phyloP scores from a whole-genome alignment of 1,140 invertebrate genomes.

The Drosophila pachea region DNA sequence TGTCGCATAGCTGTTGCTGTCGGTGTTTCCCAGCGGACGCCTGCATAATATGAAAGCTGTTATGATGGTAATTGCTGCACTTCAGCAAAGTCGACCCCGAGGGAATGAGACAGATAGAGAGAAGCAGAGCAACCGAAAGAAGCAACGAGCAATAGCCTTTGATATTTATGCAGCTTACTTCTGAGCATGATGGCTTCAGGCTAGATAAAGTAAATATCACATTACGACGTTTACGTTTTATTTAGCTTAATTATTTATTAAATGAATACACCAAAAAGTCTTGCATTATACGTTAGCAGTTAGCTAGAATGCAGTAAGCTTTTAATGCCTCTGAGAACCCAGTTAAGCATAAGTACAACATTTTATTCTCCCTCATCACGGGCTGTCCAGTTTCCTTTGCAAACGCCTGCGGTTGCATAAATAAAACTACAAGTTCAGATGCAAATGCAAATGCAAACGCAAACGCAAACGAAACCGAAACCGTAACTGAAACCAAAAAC shows the following conservation, averaged over 20 bases:
- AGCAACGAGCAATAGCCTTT: not conserved
- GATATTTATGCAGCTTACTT: conserved; percentile 4
- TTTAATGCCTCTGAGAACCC: not conserved
- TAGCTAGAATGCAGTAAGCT: not conserved
- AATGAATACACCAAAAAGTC: not conserved
- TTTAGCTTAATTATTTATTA: not conserved
- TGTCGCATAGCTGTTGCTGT: conserved; percentile 2
- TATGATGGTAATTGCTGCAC: conserved; percentile 33
- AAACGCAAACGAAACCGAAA: conserved; percentile 33
- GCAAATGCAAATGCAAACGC: conserved; percentile 23
- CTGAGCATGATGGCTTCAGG: not conserved
- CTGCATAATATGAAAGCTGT: conserved; percentile 38
- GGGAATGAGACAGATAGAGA: not conserved
- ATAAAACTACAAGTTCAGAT: conserved; percentile 43
- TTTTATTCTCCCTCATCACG: not conserved
- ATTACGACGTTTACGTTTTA: not conserved
- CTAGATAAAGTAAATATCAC: not conserved
- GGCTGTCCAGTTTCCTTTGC: conserved; percentile 5
- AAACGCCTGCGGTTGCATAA: conserved; percentile 50
- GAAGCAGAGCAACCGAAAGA: not conserved
- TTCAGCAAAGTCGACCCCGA: conserved; percentile 10
- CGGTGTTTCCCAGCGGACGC: conserved; percentile 23
- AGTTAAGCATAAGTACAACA: conserved; percentile 4
- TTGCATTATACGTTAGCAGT: too few relatives aligned
- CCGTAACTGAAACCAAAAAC: conserved; percentile 21